Base-by-base conservation (phyloP, 1,140 invertebrate genomes). In the Lysiphlebus fabarum region DNA sequence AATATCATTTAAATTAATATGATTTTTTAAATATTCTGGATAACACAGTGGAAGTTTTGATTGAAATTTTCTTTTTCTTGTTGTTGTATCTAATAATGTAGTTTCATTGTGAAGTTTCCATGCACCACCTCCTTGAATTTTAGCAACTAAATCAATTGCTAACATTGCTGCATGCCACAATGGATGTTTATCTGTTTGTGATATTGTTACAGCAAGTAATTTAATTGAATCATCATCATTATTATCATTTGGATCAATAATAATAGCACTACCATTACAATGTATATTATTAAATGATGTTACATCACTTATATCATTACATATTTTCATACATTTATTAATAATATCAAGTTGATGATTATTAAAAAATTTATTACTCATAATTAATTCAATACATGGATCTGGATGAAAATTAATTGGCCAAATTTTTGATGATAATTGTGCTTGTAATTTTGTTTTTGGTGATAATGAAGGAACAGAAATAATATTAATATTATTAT, bases 141-240 rank as follows among this genome's bases (percentile, higher is more conserved):
- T 82, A 0, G 94, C 91, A 1, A 97, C 90, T 58, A 88, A 80
- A 76, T 97, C 94, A 43, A 97, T 83, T 6, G 87, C 89, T 1
- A 92, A 72, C 90, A 97, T 95, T 0, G 86, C 78, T 37, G 90
- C 86, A 81, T 98, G 95, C 74, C 90, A 86, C 45, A 92, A 79
- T 0, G 92, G 89, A 80, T 93, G 89, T 4, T 71, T 60, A 47
- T 76, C 47, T 56, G 86, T 76, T 57, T 80, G 73, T 65, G 88
- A 85, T 59, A 81, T 82, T 5, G 87, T 83, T n/a, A 88, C 71
- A 4, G 90, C 85, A 1, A 91, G 17, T 48, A 60, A 49, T 36
- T 38, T 45, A 44, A 43, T 78, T 12, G 91, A 74, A 33, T 79
- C 81, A 4, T 84, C 75, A n/a, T n/a, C n/a, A n/a, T n/a, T n/a